These are phyloP conservation scores for Perca fluviatilis DNA, from an alignment of 2,113 vertebrate species.

Conservation along the genomic window DNA sequence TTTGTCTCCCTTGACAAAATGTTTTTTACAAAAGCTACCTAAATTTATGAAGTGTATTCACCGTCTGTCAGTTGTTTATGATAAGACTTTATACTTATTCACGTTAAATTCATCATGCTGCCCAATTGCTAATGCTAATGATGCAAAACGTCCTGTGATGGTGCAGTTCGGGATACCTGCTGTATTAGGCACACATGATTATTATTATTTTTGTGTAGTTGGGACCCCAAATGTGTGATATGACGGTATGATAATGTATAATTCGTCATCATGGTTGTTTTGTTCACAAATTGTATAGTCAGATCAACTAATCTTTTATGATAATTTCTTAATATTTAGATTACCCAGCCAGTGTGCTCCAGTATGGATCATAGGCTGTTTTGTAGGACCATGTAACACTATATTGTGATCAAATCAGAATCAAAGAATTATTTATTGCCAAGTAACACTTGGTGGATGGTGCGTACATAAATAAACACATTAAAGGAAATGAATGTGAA, in stretches of 20 bases:
- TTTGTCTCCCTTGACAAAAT: neutral
- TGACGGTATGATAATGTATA: neutral
- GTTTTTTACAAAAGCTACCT: neutral
- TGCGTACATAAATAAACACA: too few relatives aligned
- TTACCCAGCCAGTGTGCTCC: neutral
- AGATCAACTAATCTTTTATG: neutral
- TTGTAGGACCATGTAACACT: neutral
- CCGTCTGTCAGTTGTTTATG: neutral
- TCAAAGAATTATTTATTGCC: too few relatives aligned
- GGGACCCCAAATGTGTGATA: neutral
- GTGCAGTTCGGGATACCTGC: constrained; percentile 17
- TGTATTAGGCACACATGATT: neutral
- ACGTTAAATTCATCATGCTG: neutral
- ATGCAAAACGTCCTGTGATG: constrained; percentile 27
- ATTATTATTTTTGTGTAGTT: neutral
- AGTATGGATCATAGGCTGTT: neutral
- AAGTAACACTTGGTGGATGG: too few relatives aligned
- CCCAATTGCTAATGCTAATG: constrained; percentile 66
- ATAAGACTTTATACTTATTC: neutral
- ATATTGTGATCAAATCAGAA: neutral
- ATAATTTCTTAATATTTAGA: neutral
- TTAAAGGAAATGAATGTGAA: too few relatives aligned
- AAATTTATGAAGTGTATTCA: neutral
- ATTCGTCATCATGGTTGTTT: constrained; percentile 3
- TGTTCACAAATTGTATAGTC: neutral